phyloP scores from a whole-genome alignment of 2,113 vertebrate genomes.

The Datnioides undecimradiatus region DNA sequence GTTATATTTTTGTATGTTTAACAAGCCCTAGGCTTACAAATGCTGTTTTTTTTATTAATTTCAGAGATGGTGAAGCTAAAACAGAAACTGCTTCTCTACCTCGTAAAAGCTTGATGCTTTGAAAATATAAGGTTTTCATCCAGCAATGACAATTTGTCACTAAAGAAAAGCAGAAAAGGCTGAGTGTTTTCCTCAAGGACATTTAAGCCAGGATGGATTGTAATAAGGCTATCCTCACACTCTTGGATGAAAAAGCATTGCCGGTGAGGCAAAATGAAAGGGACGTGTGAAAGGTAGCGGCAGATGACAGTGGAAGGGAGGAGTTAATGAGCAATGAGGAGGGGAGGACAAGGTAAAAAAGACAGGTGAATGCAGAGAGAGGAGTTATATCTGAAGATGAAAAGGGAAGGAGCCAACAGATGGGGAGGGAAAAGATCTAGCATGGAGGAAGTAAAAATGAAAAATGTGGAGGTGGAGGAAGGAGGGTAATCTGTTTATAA shows the following conservation, averaged over 20 bases:
- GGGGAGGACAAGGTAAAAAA: constrained; percentile 1
- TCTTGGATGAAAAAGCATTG: constrained; percentile 22
- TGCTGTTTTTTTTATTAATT: too few relatives aligned
- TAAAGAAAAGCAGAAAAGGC: constrained; percentile 9
- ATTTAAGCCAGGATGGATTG: constrained; percentile 24
- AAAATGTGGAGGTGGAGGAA: constrained; percentile 43
- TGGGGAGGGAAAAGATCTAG: constrained; percentile 13
- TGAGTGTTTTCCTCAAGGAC: constrained; percentile 44
- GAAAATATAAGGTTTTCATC: constrained; percentile 27
- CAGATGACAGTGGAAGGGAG: neutral
- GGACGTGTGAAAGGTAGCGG: neutral
- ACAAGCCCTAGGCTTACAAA: neutral
- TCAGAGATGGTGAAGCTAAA: neutral
- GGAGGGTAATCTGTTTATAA: constrained; percentile 53
- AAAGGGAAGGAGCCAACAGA: constrained; percentile 33
- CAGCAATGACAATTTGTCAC: constrained; percentile 5
- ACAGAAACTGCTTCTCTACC: neutral
- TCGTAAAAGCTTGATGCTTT: neutral
- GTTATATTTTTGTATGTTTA: neutral
- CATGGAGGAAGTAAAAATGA: constrained; percentile 29
- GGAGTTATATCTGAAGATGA: neutral
- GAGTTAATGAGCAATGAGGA: constrained; percentile 22
- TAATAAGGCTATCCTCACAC: constrained; percentile 2
- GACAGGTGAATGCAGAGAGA: neutral
- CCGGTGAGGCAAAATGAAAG: constrained; percentile 20